These are phyloP conservation scores for Calliphora vomitoria DNA, from an alignment of 2,888 invertebrate genomes.

Conservation along the genomic window DNA sequence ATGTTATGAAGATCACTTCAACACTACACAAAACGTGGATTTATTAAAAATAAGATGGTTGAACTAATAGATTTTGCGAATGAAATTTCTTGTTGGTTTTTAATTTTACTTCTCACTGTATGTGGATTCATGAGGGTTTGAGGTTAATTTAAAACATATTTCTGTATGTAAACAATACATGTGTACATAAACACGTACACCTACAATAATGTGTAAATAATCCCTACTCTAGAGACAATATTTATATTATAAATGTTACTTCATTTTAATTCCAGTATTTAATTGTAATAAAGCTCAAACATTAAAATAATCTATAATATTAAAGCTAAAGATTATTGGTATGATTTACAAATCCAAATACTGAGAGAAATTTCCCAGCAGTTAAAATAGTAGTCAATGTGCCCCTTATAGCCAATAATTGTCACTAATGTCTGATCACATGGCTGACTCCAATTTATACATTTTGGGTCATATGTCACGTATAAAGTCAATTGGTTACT, in stretches of 20 bases:
- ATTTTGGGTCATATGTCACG: too few species aligned
- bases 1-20: too few species aligned
- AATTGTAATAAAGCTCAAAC: background rate
- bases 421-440: too few species aligned
- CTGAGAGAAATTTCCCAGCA: background rate
- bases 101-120: background rate
- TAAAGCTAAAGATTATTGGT: background rate
- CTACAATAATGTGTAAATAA: slow-evolving; percentile 26
- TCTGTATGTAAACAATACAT: background rate
- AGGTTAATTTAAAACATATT: background rate
- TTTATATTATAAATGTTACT: slow-evolving; percentile 18
- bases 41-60: too few species aligned
- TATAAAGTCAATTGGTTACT: too few species aligned
- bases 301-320: background rate
- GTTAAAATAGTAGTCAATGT: too few species aligned
- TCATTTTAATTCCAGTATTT: slow-evolving; percentile 3
- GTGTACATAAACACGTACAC: background rate
- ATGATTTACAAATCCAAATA: background rate
- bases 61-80: too few species aligned
- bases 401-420: too few species aligned
- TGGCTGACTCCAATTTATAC: too few species aligned
- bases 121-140: background rate
- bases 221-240: slow-evolving; percentile 20
- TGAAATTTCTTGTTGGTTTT: background rate
- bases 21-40: too few species aligned